Percentiles rank a stretch among this genome's conserved stretches.
Conservation (phyloP, 2,113 vertebrate genomes). For the Oryzias melastigma region DNA sequence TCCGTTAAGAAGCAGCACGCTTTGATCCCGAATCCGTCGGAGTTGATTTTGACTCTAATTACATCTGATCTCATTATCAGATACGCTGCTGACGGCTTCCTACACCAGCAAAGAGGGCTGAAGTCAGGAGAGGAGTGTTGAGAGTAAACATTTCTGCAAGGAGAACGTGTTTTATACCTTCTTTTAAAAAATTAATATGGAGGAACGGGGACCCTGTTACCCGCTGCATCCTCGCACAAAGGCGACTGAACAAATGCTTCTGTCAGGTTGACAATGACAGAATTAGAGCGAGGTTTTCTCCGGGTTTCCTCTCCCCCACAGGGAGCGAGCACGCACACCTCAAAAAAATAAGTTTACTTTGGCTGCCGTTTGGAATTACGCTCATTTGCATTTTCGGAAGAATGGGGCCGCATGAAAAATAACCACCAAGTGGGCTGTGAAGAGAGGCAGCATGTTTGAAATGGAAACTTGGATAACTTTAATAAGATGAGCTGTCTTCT, state of each 20-base stretch:
- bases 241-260: slow-evolving; percentile 68
- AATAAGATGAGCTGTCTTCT: slow-evolving; percentile 33
- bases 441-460: slow-evolving; percentile 29
- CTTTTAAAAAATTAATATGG: slow-evolving; percentile 64
- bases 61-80: too few relatives aligned
- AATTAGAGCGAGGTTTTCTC: slow-evolving; percentile 77
- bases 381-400: slow-evolving; percentile 72
- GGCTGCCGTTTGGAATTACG: slow-evolving; percentile 70
- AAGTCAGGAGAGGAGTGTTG: too few relatives aligned
- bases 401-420: slow-evolving; percentile 59
- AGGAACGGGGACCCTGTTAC: slow-evolving; percentile 62
- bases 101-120: too few relatives aligned
- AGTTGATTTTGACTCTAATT: too few relatives aligned
- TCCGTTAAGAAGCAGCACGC: too few relatives aligned
- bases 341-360: slow-evolving; percentile 74
- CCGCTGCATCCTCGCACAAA: slow-evolving; percentile 71
- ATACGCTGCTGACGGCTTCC: too few relatives aligned
- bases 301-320: slow-evolving; percentile 59
- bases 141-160: too few relatives aligned
- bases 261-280: slow-evolving; percentile 81
- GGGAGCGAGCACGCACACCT: slow-evolving; percentile 64
- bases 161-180: slow-evolving; percentile 6
- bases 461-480: slow-evolving; percentile 44
- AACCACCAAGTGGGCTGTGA: slow-evolving; percentile 43
- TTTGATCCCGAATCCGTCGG: too few relatives aligned